phyloP scores from a whole-genome alignment of 1,140 invertebrate genomes.

The Onthophagus taurus region DNA sequence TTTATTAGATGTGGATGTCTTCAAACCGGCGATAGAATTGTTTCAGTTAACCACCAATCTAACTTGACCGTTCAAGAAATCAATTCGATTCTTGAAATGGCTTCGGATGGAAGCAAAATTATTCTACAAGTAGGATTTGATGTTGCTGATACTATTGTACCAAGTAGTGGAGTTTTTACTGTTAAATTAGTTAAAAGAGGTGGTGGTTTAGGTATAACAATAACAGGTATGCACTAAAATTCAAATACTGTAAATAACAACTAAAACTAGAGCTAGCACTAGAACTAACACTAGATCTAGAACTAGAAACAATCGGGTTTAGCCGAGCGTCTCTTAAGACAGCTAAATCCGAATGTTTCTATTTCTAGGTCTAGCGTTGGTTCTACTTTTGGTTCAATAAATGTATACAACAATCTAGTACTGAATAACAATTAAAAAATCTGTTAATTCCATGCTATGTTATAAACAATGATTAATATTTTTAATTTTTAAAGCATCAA shows the following conservation, averaged over 20 bases:
- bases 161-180: constrained; percentile 79
- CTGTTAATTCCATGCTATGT: too few species aligned
- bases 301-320: too few species aligned
- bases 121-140: constrained; percentile 77
- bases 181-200: constrained; percentile 77
- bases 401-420: too few species aligned
- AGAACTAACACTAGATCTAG: too few species aligned
- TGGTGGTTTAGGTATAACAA: constrained; percentile 75
- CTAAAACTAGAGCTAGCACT: too few species aligned
- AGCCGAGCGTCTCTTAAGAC: too few species aligned
- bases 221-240: constrained; percentile 57
- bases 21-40: constrained; percentile 73
- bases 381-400: too few species aligned
- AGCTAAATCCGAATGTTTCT: too few species aligned
- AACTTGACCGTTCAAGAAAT: constrained; percentile 46
- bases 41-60: constrained; percentile 68
- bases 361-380: too few species aligned
- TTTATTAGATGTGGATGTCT: constrained; percentile 56
- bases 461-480: too few species aligned
- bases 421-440: too few species aligned
- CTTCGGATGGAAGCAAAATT: constrained; percentile 38
- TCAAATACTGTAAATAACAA: too few species aligned
- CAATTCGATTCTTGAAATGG: constrained; percentile 39
- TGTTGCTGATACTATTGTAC: constrained; percentile 85
- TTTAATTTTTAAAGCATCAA: constrained; percentile 26